phyloP scores from a whole-genome alignment of 2,113 vertebrate species.

The Bufo bufo region DNA sequence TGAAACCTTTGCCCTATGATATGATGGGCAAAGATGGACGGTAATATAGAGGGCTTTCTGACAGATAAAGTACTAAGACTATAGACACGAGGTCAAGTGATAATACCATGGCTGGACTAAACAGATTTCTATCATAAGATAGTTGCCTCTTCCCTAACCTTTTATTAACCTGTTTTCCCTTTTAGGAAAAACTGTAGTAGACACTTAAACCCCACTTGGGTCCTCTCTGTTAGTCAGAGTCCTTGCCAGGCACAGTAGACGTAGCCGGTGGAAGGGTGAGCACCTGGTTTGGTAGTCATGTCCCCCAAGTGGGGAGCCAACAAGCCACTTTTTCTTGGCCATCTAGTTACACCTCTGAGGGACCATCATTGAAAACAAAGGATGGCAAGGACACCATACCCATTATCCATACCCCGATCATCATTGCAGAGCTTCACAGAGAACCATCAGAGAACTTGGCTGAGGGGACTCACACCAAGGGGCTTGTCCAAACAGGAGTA shows the following conservation, averaged over 20 bases:
- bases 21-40: background rate
- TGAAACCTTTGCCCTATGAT: background rate
- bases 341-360: no score
- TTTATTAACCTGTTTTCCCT: background rate
- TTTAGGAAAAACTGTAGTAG: background rate
- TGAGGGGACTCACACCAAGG: background rate
- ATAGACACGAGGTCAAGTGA: background rate
- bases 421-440: background rate
- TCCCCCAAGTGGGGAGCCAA: no score
- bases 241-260: no score
- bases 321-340: no score
- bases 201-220: no score
- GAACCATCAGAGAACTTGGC: background rate
- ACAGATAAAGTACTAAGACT: background rate
- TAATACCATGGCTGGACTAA: background rate
- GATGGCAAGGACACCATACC: no score
- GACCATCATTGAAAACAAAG: no score
- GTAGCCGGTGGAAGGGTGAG: no score
- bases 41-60: background rate
- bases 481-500: background rate
- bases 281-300: no score
- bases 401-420: background rate
- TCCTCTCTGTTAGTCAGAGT: no score
- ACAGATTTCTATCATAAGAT: no score
- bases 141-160: background rate